Percentiles rank a stretch among this genome's conserved stretches.
phyloP scores from a whole-genome alignment of 2,888 invertebrate species.

The Lymantria monacha region DNA sequence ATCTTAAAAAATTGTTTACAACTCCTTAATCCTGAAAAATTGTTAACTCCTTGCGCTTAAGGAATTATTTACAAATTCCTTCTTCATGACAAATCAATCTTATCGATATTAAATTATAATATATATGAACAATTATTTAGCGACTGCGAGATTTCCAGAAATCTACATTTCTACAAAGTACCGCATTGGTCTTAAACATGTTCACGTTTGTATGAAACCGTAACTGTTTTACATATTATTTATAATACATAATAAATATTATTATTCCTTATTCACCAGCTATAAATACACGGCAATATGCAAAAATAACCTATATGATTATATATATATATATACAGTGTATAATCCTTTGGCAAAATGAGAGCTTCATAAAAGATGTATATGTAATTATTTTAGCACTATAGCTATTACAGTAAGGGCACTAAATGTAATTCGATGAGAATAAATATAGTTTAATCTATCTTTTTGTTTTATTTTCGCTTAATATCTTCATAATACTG shows the following conservation, averaged over 20 bases:
- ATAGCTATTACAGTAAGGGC: slow-evolving; percentile 12
- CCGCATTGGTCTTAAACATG: slow-evolving; percentile 5
- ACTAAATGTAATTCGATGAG: slow-evolving; percentile 16
- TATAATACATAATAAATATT: too few relatives aligned
- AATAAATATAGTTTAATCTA: slow-evolving; percentile 17
- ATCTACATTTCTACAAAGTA: not conserved
- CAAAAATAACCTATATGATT: not conserved
- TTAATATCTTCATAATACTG: not conserved
- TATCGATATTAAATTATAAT: too few relatives aligned
- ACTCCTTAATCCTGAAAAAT: too few relatives aligned
- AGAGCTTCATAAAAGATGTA: not conserved
- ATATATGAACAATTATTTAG: not conserved
- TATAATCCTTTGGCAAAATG: too few relatives aligned
- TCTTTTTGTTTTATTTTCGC: slow-evolving; percentile 3
- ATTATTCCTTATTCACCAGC: too few relatives aligned
- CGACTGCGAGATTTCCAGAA: not conserved
- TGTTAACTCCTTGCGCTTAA: too few relatives aligned
- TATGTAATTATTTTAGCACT: slow-evolving; percentile 17
- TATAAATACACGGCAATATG: not conserved
- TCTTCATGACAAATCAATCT: too few relatives aligned
- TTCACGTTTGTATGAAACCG: slow-evolving; percentile 3
- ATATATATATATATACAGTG: too few relatives aligned
- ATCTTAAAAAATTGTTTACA: too few relatives aligned
- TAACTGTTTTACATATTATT: not conserved
- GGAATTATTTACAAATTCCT: too few relatives aligned